A percentile compares a stretch with the other conserved stretches of the same genome.
These are phyloP conservation scores for Aphaenogaster rudis DNA, from an alignment of 1,140 invertebrate genomes.

Conservation along the genomic window DNA sequence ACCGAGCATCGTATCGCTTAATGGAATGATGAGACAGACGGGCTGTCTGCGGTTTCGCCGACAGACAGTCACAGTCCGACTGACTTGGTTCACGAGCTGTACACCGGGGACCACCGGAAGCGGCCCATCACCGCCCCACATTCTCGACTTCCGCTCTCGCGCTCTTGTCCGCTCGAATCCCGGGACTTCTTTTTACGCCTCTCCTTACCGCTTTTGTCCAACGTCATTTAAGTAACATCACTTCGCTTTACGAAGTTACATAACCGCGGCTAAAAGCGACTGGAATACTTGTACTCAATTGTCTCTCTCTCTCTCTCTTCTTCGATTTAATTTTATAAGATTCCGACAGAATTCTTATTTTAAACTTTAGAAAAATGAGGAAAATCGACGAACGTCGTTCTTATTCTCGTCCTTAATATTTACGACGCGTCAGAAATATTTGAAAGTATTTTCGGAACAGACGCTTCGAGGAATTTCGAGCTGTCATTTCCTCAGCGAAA, in stretches of 20 bases:
- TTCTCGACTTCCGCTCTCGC: conserved; percentile 74
- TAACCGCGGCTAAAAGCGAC: background rate
- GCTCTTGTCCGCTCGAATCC: conserved; percentile 55
- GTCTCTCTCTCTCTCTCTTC: no score
- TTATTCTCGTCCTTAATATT: background rate
- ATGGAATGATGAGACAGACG: conserved; percentile 78
- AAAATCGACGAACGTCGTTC: background rate
- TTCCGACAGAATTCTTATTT: background rate
- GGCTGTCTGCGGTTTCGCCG: conserved; percentile 72
- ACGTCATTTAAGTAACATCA: background rate
- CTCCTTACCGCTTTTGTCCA: conserved; percentile 43
- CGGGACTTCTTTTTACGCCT: conserved; percentile 54
- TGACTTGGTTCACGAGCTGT: conserved; percentile 72
- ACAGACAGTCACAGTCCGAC: conserved; percentile 69
- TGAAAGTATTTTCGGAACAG: background rate
- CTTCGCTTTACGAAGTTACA: background rate
- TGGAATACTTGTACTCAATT: background rate
- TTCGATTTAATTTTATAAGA: background rate
- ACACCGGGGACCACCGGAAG: conserved; percentile 81
- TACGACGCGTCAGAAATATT: background rate
- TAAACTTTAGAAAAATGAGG: background rate
- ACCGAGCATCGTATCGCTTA: conserved; percentile 62
- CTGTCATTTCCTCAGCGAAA: background rate
- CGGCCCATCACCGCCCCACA: conserved; percentile 82
- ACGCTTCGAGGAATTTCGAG: background rate